Conservation (phyloP, 2,113 vertebrate species). For the Haemorhous mexicanus region DNA sequence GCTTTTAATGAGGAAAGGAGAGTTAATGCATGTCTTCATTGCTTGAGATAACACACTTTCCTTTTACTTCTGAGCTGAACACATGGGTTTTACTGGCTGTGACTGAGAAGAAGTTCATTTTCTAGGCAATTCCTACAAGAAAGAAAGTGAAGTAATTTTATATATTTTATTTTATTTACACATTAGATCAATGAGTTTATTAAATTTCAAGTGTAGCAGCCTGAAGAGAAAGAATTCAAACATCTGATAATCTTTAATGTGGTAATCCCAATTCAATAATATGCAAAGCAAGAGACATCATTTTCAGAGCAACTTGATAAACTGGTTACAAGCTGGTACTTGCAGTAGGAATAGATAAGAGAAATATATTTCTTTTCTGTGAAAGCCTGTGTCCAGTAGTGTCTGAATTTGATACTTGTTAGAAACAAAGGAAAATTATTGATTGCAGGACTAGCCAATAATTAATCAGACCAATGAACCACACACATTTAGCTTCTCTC, state of each 20-base stretch:
- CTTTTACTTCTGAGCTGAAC: background rate
- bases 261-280: background rate
- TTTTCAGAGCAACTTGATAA: background rate
- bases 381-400: background rate
- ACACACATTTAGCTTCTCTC: background rate
- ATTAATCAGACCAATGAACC: background rate
- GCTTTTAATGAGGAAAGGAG: slow-evolving; percentile 39
- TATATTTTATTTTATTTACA: background rate
- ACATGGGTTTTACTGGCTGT: background rate
- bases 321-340: background rate
- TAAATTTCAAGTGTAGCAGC: slow-evolving; percentile 4
- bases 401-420: background rate
- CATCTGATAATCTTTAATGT: background rate
- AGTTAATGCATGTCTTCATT: slow-evolving; percentile 24
- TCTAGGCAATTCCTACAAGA: background rate
- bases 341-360: background rate
- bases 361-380: background rate
- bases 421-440: background rate
- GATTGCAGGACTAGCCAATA: background rate
- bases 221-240: background rate
- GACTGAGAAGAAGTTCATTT: background rate
- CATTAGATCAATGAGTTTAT: background rate
- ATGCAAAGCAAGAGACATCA: background rate
- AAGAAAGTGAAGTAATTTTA: background rate
- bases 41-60: background rate